Conservation (phyloP, 1,140 invertebrate genomes). For the Drosophila orena region DNA sequence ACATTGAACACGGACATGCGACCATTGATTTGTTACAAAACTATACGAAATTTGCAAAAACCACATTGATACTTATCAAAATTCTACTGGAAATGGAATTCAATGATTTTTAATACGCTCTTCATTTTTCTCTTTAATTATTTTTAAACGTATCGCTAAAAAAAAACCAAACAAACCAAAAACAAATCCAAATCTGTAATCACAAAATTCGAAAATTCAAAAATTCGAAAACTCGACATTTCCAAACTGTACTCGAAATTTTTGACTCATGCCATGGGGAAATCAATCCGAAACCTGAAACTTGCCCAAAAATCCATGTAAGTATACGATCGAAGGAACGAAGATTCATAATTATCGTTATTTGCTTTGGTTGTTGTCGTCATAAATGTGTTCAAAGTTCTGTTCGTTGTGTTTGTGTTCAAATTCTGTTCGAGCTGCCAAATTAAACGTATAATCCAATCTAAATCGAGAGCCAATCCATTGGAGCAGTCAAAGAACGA, state of each 20-base stretch:
- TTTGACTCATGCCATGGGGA: slow-evolving; percentile 68
- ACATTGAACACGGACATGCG: slow-evolving; percentile 34
- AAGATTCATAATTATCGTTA: slow-evolving; percentile 76
- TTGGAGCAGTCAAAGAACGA: slow-evolving; percentile 10
- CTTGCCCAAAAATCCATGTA: slow-evolving; percentile 58
- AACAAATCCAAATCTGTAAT: slow-evolving; percentile 55
- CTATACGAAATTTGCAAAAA: slow-evolving; percentile 51
- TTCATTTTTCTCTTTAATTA: slow-evolving; percentile 83
- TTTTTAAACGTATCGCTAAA: slow-evolving; percentile 82
- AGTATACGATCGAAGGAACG: slow-evolving; percentile 55
- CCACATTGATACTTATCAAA: slow-evolving; percentile 56
- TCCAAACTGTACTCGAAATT: slow-evolving; percentile 69
- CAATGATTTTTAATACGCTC: slow-evolving; percentile 79
- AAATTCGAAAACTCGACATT: slow-evolving; percentile 56
- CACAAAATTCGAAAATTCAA: slow-evolving; percentile 61
- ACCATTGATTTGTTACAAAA: slow-evolving; percentile 37
- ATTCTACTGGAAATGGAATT: slow-evolving; percentile 71
- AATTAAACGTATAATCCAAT: slow-evolving; percentile 22
- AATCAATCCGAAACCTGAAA: slow-evolving; percentile 64
- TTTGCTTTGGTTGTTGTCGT: slow-evolving; percentile 82
- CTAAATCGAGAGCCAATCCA: slow-evolving; percentile 31
- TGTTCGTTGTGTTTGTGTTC: slow-evolving; percentile 79
- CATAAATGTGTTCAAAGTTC: slow-evolving; percentile 76
- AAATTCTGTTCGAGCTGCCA: slow-evolving; percentile 57
- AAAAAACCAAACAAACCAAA: slow-evolving; percentile 32